Evolutionary conservation across 2,113 vertebrate species (phyloP).

Genomic region (Erythrolamprus reginae): DNA sequence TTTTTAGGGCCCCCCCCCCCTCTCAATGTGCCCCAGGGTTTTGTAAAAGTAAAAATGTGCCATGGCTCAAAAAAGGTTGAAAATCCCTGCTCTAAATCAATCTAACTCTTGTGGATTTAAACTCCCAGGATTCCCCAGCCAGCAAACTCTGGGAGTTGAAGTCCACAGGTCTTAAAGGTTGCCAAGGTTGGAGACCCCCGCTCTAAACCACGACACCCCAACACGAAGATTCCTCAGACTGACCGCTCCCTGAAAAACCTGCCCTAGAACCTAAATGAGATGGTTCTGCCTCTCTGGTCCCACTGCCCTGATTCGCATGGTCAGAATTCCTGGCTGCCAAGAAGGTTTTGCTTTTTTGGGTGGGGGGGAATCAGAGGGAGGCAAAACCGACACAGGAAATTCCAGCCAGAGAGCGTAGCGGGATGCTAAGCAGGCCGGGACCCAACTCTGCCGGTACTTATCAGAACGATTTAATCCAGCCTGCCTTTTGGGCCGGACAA

Average conservation of each 20-base stretch:
- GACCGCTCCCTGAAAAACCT: background rate
- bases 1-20: no score
- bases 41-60: no score
- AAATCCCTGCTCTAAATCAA: no score
- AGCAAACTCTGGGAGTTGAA: no score
- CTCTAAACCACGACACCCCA: background rate
- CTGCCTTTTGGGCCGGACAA: constrained; percentile 64
- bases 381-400: background rate
- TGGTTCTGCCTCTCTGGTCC: background rate
- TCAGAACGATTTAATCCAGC: constrained; percentile 12
- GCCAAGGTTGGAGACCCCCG: no score
- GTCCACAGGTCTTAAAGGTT: no score
- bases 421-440: constrained; percentile 17
- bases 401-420: constrained; percentile 45
- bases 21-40: no score
- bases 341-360: background rate
- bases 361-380: background rate
- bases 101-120: no score
- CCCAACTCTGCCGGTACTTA: background rate
- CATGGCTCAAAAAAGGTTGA: no score
- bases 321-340: background rate
- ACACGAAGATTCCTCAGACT: background rate
- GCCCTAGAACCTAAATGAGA: background rate
- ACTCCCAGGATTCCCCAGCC: no score
- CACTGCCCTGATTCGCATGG: background rate